These are phyloP conservation scores for Catocala sponsa DNA, from an alignment of 2,888 invertebrate species.

Conservation along the genomic window DNA sequence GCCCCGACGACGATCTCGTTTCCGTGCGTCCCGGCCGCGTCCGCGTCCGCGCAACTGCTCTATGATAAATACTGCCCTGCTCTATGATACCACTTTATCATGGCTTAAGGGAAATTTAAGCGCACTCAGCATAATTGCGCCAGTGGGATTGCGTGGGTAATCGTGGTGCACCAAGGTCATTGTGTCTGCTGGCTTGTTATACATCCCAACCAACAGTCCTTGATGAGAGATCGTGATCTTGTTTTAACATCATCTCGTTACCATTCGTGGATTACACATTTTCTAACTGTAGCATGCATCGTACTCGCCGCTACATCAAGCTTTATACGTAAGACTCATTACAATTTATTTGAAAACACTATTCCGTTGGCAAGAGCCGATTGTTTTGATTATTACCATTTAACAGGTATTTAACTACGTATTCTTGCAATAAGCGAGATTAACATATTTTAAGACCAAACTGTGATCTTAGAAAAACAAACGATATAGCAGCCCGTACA, in stretches of 20 bases:
- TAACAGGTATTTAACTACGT: constrained; percentile 16
- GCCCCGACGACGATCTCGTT: constrained; percentile 81
- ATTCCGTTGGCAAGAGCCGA: constrained; percentile 23
- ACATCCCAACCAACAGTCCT: constrained; percentile 47
- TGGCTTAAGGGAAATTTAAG: constrained; percentile 61
- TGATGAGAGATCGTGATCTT: constrained; percentile 47
- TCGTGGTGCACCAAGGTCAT: constrained; percentile 51
- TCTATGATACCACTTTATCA: constrained; percentile 71
- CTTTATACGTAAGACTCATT: constrained; percentile 30
- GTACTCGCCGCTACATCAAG: constrained; percentile 22
- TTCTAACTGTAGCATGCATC: constrained; percentile 35
- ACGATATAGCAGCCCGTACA: no score
- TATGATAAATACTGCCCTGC: constrained; percentile 66
- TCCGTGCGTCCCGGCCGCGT: constrained; percentile 71
- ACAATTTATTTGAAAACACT: constrained; percentile 32
- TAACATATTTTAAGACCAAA: no score
- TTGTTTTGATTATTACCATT: constrained; percentile 22
- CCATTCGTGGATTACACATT: constrained; percentile 32
- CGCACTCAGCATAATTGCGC: constrained; percentile 61
- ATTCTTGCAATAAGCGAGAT: no score
- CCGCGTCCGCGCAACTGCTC: constrained; percentile 61
- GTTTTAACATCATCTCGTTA: constrained; percentile 40
- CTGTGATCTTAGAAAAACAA: no score
- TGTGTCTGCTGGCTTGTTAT: constrained; percentile 37
- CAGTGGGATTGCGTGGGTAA: constrained; percentile 49